These are phyloP conservation scores for Periophthalmus magnuspinnatus DNA, from an alignment of 2,797 vertebrate species.

Conservation along the genomic window DNA sequence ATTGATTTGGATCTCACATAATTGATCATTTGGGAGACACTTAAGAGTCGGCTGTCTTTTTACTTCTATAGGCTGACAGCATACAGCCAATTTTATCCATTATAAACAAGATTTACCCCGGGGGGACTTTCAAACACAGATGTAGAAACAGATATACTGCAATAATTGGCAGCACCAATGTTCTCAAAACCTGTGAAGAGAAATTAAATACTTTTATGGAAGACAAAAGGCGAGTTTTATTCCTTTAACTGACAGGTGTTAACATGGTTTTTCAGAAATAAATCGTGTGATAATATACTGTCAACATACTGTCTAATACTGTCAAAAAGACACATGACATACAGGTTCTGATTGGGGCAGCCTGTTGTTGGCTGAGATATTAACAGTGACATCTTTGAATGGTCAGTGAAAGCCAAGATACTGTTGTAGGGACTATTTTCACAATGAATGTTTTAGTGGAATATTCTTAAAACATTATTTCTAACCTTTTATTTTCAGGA, in stretches of 20 bases:
- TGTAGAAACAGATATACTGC: slow-evolving; percentile 21
- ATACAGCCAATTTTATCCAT: slow-evolving; percentile 36
- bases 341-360: no score
- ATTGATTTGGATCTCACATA: slow-evolving; percentile 58
- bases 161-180: slow-evolving; percentile 31
- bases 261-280: neutral
- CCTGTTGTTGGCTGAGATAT: no score
- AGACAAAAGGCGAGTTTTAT: neutral
- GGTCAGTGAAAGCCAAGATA: no score
- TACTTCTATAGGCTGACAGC: slow-evolving; percentile 30
- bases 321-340: no score
- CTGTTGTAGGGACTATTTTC: neutral
- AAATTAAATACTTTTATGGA: slow-evolving; percentile 11
- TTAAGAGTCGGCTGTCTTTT: slow-evolving; percentile 40
- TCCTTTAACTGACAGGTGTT: neutral
- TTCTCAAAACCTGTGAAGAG: neutral
- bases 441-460: neutral
- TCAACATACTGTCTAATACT: no score
- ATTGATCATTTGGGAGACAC: slow-evolving; percentile 61
- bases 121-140: slow-evolving; percentile 24
- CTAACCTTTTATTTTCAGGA: neutral
- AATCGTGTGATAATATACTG: neutral
- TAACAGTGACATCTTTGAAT: neutral
- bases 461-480: neutral
- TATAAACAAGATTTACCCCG: slow-evolving; percentile 35